These are phyloP conservation scores for Athetis lepigone DNA, from an alignment of 2,888 invertebrate species.

Conservation along the genomic window DNA sequence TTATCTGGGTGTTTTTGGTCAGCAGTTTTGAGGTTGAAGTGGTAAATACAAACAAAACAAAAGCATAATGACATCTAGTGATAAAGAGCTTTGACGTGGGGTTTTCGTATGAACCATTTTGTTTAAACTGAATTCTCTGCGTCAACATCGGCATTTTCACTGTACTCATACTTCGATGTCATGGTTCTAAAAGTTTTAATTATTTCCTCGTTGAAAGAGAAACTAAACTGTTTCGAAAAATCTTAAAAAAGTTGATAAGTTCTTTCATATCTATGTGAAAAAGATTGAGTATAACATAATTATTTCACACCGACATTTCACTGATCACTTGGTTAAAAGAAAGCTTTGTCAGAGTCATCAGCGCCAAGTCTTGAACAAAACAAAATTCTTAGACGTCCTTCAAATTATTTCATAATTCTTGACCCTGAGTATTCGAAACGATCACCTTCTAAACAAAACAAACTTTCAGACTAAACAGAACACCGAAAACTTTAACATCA, in stretches of 20 bases:
- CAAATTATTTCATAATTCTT: slow-evolving; percentile 5
- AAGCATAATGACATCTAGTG: slow-evolving; percentile 16
- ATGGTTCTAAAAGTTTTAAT: neutral
- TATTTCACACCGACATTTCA: neutral
- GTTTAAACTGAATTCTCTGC: neutral
- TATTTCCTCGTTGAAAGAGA: neutral
- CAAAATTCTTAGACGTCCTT: neutral
- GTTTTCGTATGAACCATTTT: neutral
- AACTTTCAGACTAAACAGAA: slow-evolving; percentile 33
- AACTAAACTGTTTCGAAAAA: neutral
- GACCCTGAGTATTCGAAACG: slow-evolving; percentile 1
- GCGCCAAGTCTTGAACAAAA: slow-evolving; percentile 29
- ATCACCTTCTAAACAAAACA: slow-evolving; percentile 23
- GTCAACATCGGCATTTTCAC: neutral
- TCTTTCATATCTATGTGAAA: neutral
- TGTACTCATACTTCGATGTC: neutral
- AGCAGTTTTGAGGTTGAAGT: slow-evolving; percentile 20
- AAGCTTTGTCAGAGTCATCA: slow-evolving; percentile 1
- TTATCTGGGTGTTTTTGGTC: slow-evolving; percentile 38
- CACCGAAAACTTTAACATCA: slow-evolving; percentile 42
- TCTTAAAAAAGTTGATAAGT: neutral
- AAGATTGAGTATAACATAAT: neutral
- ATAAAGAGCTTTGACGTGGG: slow-evolving; percentile 20
- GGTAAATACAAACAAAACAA: slow-evolving; percentile 21
- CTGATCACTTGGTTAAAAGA: slow-evolving; percentile 23